Base-by-base conservation (phyloP, 2,797 vertebrate genomes). In the Syngnathus acus region DNA sequence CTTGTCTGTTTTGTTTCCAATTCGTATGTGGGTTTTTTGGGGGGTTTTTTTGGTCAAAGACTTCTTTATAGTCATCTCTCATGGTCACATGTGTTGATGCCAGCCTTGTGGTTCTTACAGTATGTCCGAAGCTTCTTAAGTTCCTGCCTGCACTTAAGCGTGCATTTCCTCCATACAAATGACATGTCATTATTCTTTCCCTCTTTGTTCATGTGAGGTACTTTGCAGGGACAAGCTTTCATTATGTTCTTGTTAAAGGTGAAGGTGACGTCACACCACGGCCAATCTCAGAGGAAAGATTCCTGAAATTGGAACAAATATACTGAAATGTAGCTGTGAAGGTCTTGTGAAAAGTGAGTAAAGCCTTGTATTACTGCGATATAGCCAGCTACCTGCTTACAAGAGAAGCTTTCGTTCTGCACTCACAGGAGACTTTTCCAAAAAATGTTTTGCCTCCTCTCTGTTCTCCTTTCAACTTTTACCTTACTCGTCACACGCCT, bases 311-410 rank as follows among this genome's bases (percentile, higher is more conserved):
- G 10, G 39, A 9, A n/a, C 39, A 42, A 60, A 23, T 62, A 17
- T 39, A 1, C 6, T 1, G 21, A 43, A 38, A 23, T 0, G n/a
- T 26, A 26, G 42, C 42, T 7, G 13, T 26, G 11, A 26, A 42
- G 11, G 40, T 45, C 60, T 62, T 16, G 21, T 62, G 60, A 43
- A 62, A 32, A 32, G 32, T 32, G 32, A 32, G 0, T 4, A 32
- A 26, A n/a, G 43, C 62, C 80, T 81, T 86, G 71, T 86, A 76
- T 58, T 66, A 70, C 64, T 77, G 51, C 66, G 61, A 77, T 74
- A 76, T 79, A 76, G 78, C 47, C 69, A 69, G 62, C 68, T 79
- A 74, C 72, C 71, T 72, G 66, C 48, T 62, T 55, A 26, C 60
- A 63, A 65, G 47, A 63, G 76, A 79, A 76, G 70, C 38, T 59